Evolutionary conservation across 2,113 vertebrate species (phyloP).

Genomic region (Xiphophorus maculatus): DNA sequence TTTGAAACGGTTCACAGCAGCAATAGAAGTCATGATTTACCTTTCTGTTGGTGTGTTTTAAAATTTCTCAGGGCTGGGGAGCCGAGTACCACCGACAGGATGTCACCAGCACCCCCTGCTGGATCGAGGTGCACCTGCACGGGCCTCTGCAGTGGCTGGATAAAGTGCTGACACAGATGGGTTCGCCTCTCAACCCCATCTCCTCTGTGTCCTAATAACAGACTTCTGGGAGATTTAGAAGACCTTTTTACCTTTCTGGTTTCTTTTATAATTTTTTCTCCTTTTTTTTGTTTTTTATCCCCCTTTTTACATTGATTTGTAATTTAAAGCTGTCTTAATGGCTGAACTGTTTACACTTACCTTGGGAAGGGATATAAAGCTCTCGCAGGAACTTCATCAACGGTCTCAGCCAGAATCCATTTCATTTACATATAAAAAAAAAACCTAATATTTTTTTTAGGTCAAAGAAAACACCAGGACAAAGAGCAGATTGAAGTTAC

Average conservation of each 20-base stretch:
- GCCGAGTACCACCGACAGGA: conserved; percentile 97
- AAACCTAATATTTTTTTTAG: conserved; percentile 13
- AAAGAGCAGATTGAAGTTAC: conserved; percentile 42
- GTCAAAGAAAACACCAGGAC: conserved; percentile 43
- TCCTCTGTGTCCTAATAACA: conserved; percentile 97
- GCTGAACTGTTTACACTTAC: conserved; percentile 83
- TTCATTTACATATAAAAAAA: conserved; percentile 39
- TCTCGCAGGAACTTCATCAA: conserved; percentile 55
- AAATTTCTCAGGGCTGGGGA: conserved; percentile 89
- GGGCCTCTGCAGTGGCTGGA: conserved; percentile 98
- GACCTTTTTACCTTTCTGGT: conserved; percentile 34
- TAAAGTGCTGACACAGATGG: conserved; percentile 99
- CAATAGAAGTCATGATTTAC: neutral
- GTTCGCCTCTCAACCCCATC: conserved; percentile 96
- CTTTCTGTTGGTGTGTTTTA: neutral
- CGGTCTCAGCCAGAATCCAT: conserved; percentile 47
- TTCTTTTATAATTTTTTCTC: conserved; percentile 17
- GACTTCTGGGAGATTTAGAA: conserved; percentile 47
- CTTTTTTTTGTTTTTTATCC: neutral
- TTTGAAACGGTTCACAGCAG: neutral
- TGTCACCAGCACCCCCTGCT: conserved; percentile 97
- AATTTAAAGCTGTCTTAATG: conserved; percentile 78
- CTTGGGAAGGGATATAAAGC: conserved; percentile 69
- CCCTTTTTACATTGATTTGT: conserved; percentile 57
- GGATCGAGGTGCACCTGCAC: conserved; percentile 98